Percentiles rank a stretch among this genome's conserved stretches.
These are phyloP conservation scores for Megaceryle alcyon DNA, from an alignment of 2,797 vertebrate species.

Conservation along the genomic window DNA sequence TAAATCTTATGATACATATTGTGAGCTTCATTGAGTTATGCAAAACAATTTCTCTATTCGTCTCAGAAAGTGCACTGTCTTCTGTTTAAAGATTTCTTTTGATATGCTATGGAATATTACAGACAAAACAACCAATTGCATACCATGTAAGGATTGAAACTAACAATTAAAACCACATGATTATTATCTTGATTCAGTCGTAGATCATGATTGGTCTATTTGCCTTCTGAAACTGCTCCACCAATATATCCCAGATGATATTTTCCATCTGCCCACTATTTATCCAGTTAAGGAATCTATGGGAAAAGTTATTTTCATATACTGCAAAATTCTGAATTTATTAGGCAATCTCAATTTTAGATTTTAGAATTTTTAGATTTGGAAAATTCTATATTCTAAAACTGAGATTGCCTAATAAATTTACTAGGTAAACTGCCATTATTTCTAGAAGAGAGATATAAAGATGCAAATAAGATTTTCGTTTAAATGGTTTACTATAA, in stretches of 20 bases:
- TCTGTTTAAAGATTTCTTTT: conserved; percentile 5
- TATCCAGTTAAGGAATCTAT: not conserved
- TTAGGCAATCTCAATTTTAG: not conserved
- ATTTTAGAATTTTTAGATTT: too few species aligned
- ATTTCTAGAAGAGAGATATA: not conserved
- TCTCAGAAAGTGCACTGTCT: conserved; percentile 9
- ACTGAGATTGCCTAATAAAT: not conserved
- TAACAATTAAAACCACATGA: conserved; percentile 37
- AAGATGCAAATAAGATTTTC: not conserved
- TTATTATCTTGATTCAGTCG: not conserved
- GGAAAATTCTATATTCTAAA: too few species aligned
- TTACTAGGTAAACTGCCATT: not conserved
- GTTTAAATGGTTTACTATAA: not conserved
- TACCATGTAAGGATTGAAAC: conserved; percentile 35
- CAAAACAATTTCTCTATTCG: not conserved
- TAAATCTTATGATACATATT: not conserved
- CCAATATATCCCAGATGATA: not conserved
- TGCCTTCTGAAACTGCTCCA: not conserved
- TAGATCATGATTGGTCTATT: conserved; percentile 27
- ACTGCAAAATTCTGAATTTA: not conserved
- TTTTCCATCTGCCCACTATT: not conserved
- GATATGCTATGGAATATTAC: not conserved
- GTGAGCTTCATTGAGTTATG: not conserved
- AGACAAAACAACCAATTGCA: not conserved
- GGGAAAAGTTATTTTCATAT: not conserved